Evolutionary conservation across 2,113 vertebrate genomes (phyloP).

Genomic region (Chelonoidis abingdonii): DNA sequence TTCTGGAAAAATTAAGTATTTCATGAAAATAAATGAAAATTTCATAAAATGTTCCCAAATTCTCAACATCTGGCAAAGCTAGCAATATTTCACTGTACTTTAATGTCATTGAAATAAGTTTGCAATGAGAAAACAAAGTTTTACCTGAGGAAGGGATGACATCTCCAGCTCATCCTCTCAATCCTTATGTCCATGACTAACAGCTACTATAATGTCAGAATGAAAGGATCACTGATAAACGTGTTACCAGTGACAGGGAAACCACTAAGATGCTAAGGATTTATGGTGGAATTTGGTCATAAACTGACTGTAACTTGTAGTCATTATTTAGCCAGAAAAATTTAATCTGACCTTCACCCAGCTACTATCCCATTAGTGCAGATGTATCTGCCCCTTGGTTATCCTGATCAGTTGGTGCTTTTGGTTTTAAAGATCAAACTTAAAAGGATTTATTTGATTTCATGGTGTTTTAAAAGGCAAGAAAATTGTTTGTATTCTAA

Average conservation of each 20-base stretch:
- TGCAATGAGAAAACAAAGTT: background rate
- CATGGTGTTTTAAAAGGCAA: background rate
- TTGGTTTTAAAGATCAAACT: background rate
- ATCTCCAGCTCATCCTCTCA: background rate
- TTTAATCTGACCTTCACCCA: slow-evolving; percentile 16
- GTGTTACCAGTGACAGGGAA: slow-evolving; percentile 1
- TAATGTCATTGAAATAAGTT: background rate
- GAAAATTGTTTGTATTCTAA: slow-evolving; percentile 3
- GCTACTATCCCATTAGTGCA: background rate
- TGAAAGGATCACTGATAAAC: background rate
- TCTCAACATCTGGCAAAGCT: background rate
- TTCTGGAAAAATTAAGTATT: background rate
- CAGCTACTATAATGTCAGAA: background rate
- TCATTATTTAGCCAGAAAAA: background rate
- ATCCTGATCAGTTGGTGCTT: background rate
- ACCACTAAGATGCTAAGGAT: background rate
- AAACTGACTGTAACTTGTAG: background rate
- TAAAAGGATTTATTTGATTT: background rate
- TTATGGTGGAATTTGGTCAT: background rate
- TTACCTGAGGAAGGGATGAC: background rate
- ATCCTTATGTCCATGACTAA: background rate
- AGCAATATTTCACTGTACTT: background rate
- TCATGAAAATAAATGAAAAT: background rate
- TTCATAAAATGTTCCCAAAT: background rate
- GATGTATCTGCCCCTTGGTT: background rate